These are phyloP conservation scores for Drosophila affinis DNA, from an alignment of 2,888 invertebrate genomes.

Conservation along the genomic window DNA sequence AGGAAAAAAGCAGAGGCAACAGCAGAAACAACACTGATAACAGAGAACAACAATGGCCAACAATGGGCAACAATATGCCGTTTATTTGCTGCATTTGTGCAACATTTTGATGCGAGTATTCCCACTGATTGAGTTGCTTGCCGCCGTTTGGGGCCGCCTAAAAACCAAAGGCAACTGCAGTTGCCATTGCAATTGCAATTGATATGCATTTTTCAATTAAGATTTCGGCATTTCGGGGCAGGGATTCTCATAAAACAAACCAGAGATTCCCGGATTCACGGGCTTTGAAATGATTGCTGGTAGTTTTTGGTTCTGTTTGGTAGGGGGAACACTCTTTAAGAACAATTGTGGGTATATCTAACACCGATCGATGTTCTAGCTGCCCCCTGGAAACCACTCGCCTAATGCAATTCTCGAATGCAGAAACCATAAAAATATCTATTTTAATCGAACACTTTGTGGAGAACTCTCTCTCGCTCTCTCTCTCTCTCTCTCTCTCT, in stretches of 20 bases:
- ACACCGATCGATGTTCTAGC: neutral
- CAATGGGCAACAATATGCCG: constrained; percentile 61
- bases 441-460: constrained; percentile 53
- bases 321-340: too few species aligned
- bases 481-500: too few species aligned
- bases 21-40: constrained; percentile 21
- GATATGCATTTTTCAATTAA: constrained; percentile 39
- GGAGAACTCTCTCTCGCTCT: constrained; percentile 6
- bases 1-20: neutral
- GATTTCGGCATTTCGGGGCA: constrained; percentile 7
- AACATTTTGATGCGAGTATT: constrained; percentile 62
- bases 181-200: constrained; percentile 4
- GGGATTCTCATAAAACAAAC: constrained; percentile 1
- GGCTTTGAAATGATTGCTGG: too few species aligned
- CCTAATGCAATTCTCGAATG: constrained; percentile 50
- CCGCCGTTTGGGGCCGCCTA: constrained; percentile 6
- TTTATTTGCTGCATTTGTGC: constrained; percentile 60
- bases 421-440: constrained; percentile 52
- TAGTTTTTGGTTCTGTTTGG: too few species aligned
- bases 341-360: neutral
- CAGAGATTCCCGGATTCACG: too few species aligned
- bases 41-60: constrained; percentile 37
- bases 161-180: constrained; percentile 6
- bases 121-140: constrained; percentile 65
- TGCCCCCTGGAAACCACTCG: constrained; percentile 13